These are phyloP conservation scores for Ariopsis seemanni DNA, from an alignment of 2,113 vertebrate genomes.

Conservation along the genomic window DNA sequence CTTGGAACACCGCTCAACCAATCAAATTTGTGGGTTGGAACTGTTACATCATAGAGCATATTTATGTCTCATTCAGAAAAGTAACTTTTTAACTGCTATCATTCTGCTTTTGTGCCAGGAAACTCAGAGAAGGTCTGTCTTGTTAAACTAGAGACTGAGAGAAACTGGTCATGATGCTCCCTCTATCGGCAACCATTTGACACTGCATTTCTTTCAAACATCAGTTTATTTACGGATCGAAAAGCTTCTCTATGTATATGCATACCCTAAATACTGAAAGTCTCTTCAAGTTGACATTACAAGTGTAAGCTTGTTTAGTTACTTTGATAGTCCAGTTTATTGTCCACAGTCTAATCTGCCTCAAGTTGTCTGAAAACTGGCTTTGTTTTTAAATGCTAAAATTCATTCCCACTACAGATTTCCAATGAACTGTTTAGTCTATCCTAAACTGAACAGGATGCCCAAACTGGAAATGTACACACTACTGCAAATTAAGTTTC, in stretches of 20 bases:
- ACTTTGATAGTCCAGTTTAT: background rate
- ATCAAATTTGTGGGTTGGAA: too few species aligned
- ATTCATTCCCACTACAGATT: too few species aligned
- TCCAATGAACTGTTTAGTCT: too few species aligned
- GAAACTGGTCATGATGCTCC: constrained; percentile 9
- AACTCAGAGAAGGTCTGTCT: background rate
- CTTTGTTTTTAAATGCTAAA: background rate
- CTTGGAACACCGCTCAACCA: too few species aligned
- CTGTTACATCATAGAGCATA: too few species aligned
- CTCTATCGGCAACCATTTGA: too few species aligned
- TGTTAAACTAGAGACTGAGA: background rate
- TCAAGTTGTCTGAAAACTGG: background rate
- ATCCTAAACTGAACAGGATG: too few species aligned
- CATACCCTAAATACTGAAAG: background rate
- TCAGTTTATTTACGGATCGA: background rate
- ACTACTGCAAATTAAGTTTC: too few species aligned
- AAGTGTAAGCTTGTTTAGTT: background rate
- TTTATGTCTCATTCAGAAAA: too few species aligned
- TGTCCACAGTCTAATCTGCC: background rate
- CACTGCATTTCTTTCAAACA: background rate
- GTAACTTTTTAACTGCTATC: too few species aligned
- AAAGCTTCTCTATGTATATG: background rate
- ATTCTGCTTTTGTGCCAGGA: background rate
- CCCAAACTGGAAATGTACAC: too few species aligned
- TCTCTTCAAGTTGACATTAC: background rate